Percentiles rank a stretch among this genome's conserved stretches.
Evolutionary conservation across 2,888 invertebrate species (phyloP).

Genomic region (Drosophila recens): DNA sequence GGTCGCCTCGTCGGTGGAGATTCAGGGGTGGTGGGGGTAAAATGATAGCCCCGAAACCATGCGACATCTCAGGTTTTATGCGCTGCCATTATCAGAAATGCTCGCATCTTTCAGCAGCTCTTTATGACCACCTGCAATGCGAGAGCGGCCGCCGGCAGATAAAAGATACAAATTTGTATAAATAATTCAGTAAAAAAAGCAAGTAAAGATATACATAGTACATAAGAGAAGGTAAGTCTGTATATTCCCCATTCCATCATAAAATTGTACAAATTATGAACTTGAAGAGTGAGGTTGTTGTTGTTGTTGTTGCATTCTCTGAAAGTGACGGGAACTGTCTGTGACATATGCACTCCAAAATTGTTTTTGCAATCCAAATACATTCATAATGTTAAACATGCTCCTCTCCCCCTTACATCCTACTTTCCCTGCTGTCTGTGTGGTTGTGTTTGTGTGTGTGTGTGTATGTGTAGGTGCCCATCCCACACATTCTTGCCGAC

Average conservation of each 20-base stretch:
- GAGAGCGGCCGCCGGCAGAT: slow-evolving; percentile 27
- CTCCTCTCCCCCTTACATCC: slow-evolving; percentile 1
- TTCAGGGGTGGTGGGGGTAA: not conserved
- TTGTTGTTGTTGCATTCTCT: slow-evolving; percentile 37
- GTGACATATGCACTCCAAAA: slow-evolving; percentile 70
- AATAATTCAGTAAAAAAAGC: slow-evolving; percentile 53
- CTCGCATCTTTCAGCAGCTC: slow-evolving; percentile 52
- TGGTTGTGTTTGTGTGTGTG: slow-evolving; percentile 5
- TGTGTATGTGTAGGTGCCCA: slow-evolving; percentile 35
- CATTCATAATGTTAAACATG: slow-evolving; percentile 32
- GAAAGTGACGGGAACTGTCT: slow-evolving; percentile 23
- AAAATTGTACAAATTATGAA: slow-evolving; percentile 70
- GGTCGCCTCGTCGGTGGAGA: slow-evolving; percentile 7
- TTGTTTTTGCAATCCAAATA: slow-evolving; percentile 45
- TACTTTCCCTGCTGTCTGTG: not conserved
- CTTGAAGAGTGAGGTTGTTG: slow-evolving; percentile 58
- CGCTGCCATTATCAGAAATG: slow-evolving; percentile 65
- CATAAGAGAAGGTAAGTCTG: slow-evolving; percentile 10
- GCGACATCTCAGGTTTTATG: slow-evolving; percentile 65
- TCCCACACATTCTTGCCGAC: slow-evolving; percentile 52
- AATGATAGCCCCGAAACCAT: slow-evolving; percentile 21
- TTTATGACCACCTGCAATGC: slow-evolving; percentile 76
- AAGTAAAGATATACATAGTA: not conserved
- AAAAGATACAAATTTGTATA: slow-evolving; percentile 65
- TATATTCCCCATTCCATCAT: slow-evolving; percentile 26